These are phyloP conservation scores for Platorchestia sp. DNA, from an alignment of 1,140 invertebrate genomes.

Conservation along the genomic window DNA sequence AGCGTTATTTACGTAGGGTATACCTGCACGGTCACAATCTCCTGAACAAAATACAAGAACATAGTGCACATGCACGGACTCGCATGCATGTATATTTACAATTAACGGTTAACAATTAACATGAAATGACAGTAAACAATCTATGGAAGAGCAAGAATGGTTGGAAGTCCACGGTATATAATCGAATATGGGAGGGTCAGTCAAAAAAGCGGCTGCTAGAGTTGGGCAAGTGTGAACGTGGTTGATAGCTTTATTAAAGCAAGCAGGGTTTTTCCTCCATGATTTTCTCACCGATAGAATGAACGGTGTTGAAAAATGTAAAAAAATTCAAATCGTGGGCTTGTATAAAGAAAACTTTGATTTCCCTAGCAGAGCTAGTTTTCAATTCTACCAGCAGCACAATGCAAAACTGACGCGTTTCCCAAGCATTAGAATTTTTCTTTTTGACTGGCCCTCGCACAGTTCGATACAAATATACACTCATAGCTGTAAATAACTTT, in stretches of 20 bases:
- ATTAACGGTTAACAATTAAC: background rate
- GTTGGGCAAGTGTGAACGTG: background rate
- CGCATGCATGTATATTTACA: background rate
- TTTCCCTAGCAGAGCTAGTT: background rate
- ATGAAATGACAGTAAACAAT: background rate
- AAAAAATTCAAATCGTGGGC: too few species aligned
- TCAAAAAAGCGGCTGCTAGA: background rate
- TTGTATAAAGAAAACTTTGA: background rate
- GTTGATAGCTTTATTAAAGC: background rate
- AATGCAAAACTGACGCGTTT: background rate
- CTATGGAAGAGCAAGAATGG: background rate
- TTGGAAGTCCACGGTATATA: background rate
- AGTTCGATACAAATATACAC: background rate
- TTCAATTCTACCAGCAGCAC: background rate
- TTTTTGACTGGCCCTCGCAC: background rate
- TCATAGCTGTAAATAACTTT: background rate
- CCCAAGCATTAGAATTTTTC: background rate
- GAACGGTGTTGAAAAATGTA: too few species aligned
- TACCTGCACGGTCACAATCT: background rate
- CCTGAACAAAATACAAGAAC: background rate
- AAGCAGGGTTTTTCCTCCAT: background rate
- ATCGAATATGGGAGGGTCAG: background rate
- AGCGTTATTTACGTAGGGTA: background rate
- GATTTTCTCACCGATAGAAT: too few species aligned
- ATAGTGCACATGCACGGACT: background rate